phyloP scores from a whole-genome alignment of 1,140 invertebrate genomes.

The Meloidogyne floridensis region DNA sequence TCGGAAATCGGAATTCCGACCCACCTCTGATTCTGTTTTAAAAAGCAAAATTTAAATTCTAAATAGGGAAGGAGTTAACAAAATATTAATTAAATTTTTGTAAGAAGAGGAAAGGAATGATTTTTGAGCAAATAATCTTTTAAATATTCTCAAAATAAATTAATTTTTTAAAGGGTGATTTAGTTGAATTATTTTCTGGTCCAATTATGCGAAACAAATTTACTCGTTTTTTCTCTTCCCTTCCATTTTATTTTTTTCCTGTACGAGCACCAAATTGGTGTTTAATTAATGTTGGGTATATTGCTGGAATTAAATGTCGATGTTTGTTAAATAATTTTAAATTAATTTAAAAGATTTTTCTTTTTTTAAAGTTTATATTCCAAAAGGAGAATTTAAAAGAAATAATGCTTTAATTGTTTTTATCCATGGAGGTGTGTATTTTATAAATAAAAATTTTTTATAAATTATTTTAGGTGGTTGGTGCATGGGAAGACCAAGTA shows the following conservation, averaged over 20 bases:
- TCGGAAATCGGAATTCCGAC: too few relatives aligned
- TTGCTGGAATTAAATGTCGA: constrained; percentile 59
- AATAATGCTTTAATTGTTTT: constrained; percentile 54
- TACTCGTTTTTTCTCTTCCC: constrained; percentile 47
- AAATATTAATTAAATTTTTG: too few relatives aligned
- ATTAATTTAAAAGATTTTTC: background rate
- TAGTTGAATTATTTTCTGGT: constrained; percentile 54
- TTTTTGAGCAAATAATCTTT: too few relatives aligned
- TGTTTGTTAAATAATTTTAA: background rate
- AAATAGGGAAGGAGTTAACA: too few relatives aligned
- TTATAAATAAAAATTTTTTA: background rate
- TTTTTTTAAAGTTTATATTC: constrained; percentile 46
- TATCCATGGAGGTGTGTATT: constrained; percentile 56
- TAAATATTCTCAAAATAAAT: background rate
- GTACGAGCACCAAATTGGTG: constrained; percentile 49
- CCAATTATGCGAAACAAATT: constrained; percentile 51
- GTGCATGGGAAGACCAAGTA: constrained; percentile 53
- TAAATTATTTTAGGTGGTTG: constrained; percentile 43
- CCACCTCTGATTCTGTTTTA: too few relatives aligned
- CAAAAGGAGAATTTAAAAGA: constrained; percentile 36
- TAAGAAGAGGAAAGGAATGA: too few relatives aligned
- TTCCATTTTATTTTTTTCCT: constrained; percentile 49
- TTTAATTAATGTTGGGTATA: constrained; percentile 36
- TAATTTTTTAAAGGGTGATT: constrained; percentile 46
- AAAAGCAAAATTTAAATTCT: too few relatives aligned